A percentile compares a stretch with the other conserved stretches of the same genome.
Conservation (phyloP, 1,140 invertebrate species). For the Kradibia gibbosae region DNA sequence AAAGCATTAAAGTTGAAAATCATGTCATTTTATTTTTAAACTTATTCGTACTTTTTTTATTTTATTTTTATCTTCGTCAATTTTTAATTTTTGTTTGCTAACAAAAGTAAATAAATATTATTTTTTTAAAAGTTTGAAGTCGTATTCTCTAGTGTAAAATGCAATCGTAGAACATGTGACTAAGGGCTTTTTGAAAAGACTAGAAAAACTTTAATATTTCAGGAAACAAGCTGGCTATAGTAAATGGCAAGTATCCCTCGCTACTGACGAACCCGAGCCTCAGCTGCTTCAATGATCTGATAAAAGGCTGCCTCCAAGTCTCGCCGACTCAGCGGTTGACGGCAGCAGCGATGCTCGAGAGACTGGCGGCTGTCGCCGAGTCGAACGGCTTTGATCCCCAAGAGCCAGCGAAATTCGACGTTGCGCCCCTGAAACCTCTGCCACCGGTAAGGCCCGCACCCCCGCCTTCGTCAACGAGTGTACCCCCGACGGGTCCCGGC, state of each 20-base stretch:
- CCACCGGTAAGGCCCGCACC: slow-evolving; percentile 65
- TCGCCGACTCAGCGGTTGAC: slow-evolving; percentile 86
- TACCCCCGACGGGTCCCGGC: slow-evolving; percentile 52
- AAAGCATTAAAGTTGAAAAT: too few relatives aligned
- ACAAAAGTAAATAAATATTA: too few relatives aligned
- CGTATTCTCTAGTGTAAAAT: too few relatives aligned
- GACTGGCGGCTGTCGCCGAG: slow-evolving; percentile 89
- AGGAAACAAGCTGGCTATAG: slow-evolving; percentile 92
- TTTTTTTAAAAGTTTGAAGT: too few relatives aligned
- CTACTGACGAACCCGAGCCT: slow-evolving; percentile 86
- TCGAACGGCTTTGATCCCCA: slow-evolving; percentile 85
- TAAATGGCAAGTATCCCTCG: slow-evolving; percentile 95
- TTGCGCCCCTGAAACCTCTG: slow-evolving; percentile 65
- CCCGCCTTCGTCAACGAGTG: slow-evolving; percentile 53
- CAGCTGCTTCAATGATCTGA: slow-evolving; percentile 91
- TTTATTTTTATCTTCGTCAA: too few relatives aligned
- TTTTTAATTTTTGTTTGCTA: too few relatives aligned
- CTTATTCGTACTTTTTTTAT: too few relatives aligned
- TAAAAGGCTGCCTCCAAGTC: slow-evolving; percentile 89
- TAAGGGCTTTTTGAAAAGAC: too few relatives aligned
- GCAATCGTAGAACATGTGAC: too few relatives aligned
- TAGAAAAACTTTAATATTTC: too few relatives aligned
- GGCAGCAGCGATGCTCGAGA: slow-evolving; percentile 85
- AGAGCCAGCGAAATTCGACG: slow-evolving; percentile 80
- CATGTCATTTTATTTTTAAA: too few relatives aligned